phyloP scores from a whole-genome alignment of 2,888 invertebrate species.

The Orthonychiurus folsomi region DNA sequence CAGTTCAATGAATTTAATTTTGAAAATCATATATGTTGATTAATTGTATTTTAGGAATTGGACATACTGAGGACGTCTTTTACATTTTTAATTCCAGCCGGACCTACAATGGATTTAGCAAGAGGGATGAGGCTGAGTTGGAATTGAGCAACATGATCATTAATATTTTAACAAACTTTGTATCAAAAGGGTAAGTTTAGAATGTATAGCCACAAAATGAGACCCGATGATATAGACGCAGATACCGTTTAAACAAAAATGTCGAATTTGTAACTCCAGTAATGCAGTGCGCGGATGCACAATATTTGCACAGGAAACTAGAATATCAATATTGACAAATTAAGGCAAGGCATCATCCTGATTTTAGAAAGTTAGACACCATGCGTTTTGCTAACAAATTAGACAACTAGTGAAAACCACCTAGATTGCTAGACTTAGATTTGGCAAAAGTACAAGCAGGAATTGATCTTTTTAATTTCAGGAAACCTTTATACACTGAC shows the following conservation, averaged over 20 bases:
- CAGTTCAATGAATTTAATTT: background rate
- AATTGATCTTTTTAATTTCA: background rate
- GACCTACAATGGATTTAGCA: slow-evolving; percentile 23
- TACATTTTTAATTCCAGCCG: slow-evolving; percentile 27
- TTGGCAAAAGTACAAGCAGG: too few species aligned
- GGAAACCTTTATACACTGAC: slow-evolving; percentile 6
- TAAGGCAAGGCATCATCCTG: too few species aligned
- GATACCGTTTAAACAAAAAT: too few species aligned
- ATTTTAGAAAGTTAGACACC: too few species aligned
- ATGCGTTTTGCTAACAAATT: too few species aligned
- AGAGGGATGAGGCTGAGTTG: slow-evolving; percentile 21
- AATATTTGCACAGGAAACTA: too few species aligned
- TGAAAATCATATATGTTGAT: background rate
- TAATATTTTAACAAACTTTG: slow-evolving; percentile 32
- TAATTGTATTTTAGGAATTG: slow-evolving; percentile 7
- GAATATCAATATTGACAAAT: too few species aligned
- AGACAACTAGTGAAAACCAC: too few species aligned
- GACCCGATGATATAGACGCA: background rate
- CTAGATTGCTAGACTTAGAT: too few species aligned
- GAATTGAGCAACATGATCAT: slow-evolving; percentile 29
- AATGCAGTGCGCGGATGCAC: too few species aligned
- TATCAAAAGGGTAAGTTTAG: slow-evolving; percentile 22
- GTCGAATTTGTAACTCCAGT: too few species aligned
- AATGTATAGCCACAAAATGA: too few species aligned
- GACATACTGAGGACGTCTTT: slow-evolving; percentile 29